Percentiles rank a stretch among this genome's conserved stretches.
These are phyloP conservation scores for Macquaria australasica DNA, from an alignment of 2,113 vertebrate species.

Conservation along the genomic window DNA sequence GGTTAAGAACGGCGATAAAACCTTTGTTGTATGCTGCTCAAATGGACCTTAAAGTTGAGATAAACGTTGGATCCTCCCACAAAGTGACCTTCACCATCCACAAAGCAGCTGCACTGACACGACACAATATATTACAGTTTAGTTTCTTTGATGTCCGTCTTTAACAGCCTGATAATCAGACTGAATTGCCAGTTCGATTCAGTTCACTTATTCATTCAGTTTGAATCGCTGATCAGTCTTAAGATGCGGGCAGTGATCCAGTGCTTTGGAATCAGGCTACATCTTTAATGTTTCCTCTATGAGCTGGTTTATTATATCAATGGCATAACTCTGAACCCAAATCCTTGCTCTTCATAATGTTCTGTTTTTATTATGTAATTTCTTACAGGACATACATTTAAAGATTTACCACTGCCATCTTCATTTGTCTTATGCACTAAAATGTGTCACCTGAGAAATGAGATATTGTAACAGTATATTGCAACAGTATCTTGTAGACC, in stretches of 20 bases:
- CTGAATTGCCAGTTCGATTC: conserved; percentile 8
- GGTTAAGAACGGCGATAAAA: conserved; percentile 23
- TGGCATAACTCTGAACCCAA: not conserved
- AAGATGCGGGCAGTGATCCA: not conserved
- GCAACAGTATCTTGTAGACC: not conserved
- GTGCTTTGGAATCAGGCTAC: not conserved
- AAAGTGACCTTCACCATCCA: conserved; percentile 36
- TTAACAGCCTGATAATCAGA: conserved; percentile 14
- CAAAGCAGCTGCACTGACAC: conserved; percentile 7
- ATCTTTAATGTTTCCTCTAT: conserved; percentile 20
- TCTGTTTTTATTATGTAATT: conserved; percentile 29
- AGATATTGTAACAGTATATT: conserved; percentile 11
- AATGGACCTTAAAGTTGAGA: conserved; percentile 32
- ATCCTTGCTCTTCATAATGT: not conserved
- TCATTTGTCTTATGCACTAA: conserved; percentile 6
- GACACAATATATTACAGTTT: not conserved
- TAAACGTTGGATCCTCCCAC: conserved; percentile 12
- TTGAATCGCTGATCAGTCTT: conserved; percentile 9
- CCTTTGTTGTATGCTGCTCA: conserved; percentile 17
- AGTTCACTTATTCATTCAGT: conserved; percentile 7
- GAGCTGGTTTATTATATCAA: conserved; percentile 7
- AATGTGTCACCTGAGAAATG: conserved; percentile 3
- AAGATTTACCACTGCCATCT: conserved; percentile 15
- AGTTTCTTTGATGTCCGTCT: not conserved
- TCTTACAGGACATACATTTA: conserved; percentile 1